phyloP scores from a whole-genome alignment of 2,888 invertebrate species.

The Tridacna gigas region DNA sequence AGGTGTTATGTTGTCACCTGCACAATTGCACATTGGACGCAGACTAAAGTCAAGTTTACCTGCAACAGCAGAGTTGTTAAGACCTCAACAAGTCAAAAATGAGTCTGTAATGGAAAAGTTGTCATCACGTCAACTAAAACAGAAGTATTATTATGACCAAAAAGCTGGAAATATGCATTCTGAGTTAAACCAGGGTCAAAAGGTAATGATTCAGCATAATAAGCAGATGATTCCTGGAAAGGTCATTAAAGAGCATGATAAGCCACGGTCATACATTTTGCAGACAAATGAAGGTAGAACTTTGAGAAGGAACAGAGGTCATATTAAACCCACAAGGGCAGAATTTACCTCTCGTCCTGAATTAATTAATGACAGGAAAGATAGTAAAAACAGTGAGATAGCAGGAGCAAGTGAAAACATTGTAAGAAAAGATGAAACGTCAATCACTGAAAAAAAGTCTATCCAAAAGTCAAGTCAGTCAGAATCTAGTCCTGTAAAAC shows the following conservation, averaged over 20 bases:
- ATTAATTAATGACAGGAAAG: neutral
- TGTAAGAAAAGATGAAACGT: neutral
- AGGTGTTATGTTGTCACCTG: conserved; percentile 14
- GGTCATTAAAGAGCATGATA: too few relatives aligned
- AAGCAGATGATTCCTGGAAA: too few relatives aligned
- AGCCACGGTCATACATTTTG: too few relatives aligned
- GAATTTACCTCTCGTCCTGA: conserved; percentile 4
- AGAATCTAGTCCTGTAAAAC: conserved; percentile 11
- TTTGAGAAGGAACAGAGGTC: too few relatives aligned
- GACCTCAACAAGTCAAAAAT: conserved; percentile 13
- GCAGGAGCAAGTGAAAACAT: neutral
- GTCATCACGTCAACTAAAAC: conserved; percentile 7
- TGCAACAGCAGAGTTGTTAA: too few relatives aligned
- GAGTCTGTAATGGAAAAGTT: conserved; percentile 1
- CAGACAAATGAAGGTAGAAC: too few relatives aligned
- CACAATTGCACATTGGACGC: conserved; percentile 18
- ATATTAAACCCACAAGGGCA: conserved; percentile 20
- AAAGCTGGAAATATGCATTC: conserved; percentile 2
- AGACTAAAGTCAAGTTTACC: too few relatives aligned
- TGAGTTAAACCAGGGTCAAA: neutral
- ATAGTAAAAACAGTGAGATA: too few relatives aligned
- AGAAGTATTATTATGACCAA: conserved; percentile 6
- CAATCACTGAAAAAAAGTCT: conserved; percentile 1
- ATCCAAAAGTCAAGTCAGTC: conserved; percentile 10
- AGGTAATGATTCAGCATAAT: too few relatives aligned